Conservation (phyloP, 2,797 vertebrate genomes). For the Sciurus carolinensis region DNA sequence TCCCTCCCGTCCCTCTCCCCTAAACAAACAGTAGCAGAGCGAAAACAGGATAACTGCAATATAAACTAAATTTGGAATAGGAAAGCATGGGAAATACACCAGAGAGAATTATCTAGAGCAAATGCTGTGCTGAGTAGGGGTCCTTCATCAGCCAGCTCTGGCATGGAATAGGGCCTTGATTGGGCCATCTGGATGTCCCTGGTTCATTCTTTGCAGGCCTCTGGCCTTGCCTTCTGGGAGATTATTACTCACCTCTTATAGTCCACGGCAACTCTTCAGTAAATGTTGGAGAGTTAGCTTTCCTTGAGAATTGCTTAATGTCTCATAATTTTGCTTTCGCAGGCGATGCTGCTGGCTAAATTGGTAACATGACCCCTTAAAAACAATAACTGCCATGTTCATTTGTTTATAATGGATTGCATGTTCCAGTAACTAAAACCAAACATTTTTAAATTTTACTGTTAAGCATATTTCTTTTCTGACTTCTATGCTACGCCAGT, state of each 20-base stretch:
- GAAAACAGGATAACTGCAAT: not conserved
- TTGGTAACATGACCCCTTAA: not conserved
- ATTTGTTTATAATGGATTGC: not conserved
- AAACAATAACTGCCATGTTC: not conserved
- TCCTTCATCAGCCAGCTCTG: not conserved
- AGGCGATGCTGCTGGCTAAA: not conserved
- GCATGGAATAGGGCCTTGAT: not conserved
- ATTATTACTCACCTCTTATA: not conserved
- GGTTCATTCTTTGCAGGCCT: not conserved
- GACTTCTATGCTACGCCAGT: not conserved
- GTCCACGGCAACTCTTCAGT: not conserved
- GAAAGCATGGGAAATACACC: not conserved
- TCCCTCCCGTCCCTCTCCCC: rapidly evolving
- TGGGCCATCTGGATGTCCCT: not conserved
- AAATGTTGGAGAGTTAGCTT: not conserved
- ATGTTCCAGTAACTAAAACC: not conserved
- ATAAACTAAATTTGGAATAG: not conserved
- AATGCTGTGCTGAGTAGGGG: not conserved
- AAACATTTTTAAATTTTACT: not conserved
- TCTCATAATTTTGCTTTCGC: not conserved
- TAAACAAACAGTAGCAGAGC: not conserved
- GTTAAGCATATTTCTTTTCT: not conserved
- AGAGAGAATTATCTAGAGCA: not conserved
- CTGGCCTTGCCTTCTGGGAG: not conserved
- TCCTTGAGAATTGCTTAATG: not conserved